Conservation (phyloP, 1,140 invertebrate species). For the Pygmarrhopalites habei region DNA sequence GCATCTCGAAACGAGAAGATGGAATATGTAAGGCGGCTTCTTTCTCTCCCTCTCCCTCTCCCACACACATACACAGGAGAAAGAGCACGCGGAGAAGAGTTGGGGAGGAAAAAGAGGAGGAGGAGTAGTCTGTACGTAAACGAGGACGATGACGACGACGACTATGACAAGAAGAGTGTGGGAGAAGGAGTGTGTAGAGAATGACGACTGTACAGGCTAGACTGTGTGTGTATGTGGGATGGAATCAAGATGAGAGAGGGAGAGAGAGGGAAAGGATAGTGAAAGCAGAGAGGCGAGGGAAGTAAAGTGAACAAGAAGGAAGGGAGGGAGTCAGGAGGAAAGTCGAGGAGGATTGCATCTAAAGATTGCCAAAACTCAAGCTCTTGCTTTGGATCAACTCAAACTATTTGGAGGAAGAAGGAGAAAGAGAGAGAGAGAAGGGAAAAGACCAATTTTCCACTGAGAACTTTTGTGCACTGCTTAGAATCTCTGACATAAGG, state of each 20-base stretch:
- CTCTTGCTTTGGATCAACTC: neutral
- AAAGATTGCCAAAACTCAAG: constrained; percentile 10
- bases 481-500: too few species aligned
- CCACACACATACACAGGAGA: neutral
- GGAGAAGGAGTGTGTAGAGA: too few species aligned
- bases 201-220: too few species aligned
- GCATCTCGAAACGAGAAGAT: too few species aligned
- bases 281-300: neutral
- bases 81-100: neutral
- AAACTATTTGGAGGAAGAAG: neutral
- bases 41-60: too few species aligned
- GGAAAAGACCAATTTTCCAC: constrained; percentile 12
- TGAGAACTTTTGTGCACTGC: constrained; percentile 6
- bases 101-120: neutral
- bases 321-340: neutral
- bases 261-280: neutral
- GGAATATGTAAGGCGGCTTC: too few species aligned
- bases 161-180: too few species aligned
- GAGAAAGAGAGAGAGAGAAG: too few species aligned
- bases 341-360: constrained; percentile 4
- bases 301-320: neutral
- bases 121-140: neutral
- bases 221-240: too few species aligned
- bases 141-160: too few species aligned
- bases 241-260: neutral